Evolutionary conservation across 2,113 vertebrate genomes (phyloP), one percentile per base, ranked within the genome.

Genomic region (Anarrhichthys ocellatus): DNA sequence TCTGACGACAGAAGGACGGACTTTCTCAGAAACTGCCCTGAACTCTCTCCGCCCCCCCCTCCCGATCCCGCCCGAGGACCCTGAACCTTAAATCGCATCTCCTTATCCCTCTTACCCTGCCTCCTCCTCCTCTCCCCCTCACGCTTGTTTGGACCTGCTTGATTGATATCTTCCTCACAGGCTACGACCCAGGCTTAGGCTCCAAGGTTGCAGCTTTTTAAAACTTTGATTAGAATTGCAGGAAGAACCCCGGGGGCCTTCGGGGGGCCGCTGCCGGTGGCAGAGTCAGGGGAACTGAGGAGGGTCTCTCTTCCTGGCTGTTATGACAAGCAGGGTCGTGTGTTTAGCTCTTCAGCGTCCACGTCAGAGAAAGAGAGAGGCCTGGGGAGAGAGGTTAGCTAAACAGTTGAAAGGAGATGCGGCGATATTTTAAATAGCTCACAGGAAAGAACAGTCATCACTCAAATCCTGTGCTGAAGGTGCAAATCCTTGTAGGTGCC

Each of bases 151-250:
- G 90, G 82, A 87, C 80, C 85, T 9, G 29, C 75, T 76, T 94
- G 92, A 94, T 92, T 92, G 89, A 94, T 94, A 83, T 92, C 91
- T 90, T 91, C 91, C 86, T 91, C 81, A 17, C 78, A 81, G 85
- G 86, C 86, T 67, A 18, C 10, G 59, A 87, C 89, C 86, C 82
- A 52, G 59, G 72, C 76, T 68, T 29, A 8, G 74, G 78, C 84
- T 91, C 91, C 92, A 93, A 92, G 94, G 91, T 92, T 86, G 85
- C 72, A 58, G 87, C 77, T 86, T 91, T 92, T 84, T 27, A 58
- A 82, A 89, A 87, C 84, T 89, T 87, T 87, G 90, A 93, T 93
- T 94, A 93, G 93, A 91, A 93, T 91, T 86, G 90, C 93, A 94
- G 93, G 92, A 95, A 94, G 89, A 86, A 80, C 91, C 78, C 84